phyloP scores from a whole-genome alignment of 2,797 vertebrate genomes.

The Simalia tracyae region DNA sequence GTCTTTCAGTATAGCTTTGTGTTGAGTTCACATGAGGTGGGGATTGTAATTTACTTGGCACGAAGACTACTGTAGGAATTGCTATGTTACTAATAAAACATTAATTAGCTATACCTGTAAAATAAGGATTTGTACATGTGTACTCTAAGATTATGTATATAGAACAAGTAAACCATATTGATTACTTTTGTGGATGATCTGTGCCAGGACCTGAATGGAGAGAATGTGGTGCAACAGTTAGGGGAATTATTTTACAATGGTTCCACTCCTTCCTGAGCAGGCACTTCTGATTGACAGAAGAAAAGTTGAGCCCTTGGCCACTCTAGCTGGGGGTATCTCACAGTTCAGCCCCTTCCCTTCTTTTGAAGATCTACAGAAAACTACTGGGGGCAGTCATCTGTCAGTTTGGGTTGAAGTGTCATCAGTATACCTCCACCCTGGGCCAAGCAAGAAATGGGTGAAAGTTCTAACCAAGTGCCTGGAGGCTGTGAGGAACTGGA shows the following conservation, averaged over 20 bases:
- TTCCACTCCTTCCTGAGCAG: not conserved
- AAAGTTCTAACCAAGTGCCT: not conserved
- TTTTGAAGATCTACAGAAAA: not conserved
- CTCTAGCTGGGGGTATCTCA: too few species aligned
- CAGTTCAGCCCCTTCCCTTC: not conserved
- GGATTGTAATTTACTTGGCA: not conserved
- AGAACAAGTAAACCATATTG: not conserved
- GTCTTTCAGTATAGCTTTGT: not conserved
- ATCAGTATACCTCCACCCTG: not conserved
- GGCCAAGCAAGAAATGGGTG: not conserved
- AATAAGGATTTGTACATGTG: not conserved
- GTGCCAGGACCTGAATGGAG: not conserved
- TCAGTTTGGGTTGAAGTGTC: not conserved
- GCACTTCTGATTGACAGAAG: not conserved
- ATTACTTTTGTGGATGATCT: not conserved
- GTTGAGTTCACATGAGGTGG: not conserved
- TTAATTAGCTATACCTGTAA: not conserved
- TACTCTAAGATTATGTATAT: not conserved
- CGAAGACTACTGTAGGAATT: not conserved
- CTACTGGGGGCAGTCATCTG: not conserved
- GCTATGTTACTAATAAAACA: not conserved
- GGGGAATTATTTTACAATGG: not conserved
- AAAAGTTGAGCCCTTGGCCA: not conserved
- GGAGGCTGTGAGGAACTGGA: not conserved
- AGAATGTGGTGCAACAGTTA: not conserved